Percentiles rank a stretch among this genome's conserved stretches.
phyloP scores from a whole-genome alignment of 2,113 vertebrate genomes.

The Chaetodon auriga region DNA sequence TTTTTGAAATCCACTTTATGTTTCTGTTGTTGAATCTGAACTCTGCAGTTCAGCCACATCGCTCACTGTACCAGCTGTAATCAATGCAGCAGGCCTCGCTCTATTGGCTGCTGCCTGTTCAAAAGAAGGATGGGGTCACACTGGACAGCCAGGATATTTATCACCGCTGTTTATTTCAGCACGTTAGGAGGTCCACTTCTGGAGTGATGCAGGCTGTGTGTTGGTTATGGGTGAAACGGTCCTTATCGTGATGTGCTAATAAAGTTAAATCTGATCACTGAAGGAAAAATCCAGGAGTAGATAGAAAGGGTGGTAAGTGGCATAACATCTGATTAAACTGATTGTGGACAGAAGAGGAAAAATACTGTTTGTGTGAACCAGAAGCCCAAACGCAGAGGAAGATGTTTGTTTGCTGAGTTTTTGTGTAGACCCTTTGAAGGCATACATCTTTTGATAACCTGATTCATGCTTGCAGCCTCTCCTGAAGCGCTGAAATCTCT shows the following conservation, averaged over 20 bases:
- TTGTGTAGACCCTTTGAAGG: no score
- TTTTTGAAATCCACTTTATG: neutral
- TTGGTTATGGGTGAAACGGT: neutral
- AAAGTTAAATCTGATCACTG: neutral
- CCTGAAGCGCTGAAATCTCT: neutral
- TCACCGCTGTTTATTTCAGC: conserved; percentile 53
- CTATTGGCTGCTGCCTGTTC: conserved; percentile 61
- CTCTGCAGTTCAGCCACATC: neutral
- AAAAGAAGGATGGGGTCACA: conserved; percentile 59
- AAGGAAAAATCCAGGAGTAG: neutral
- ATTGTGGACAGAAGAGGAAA: no score
- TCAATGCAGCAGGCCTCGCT: conserved; percentile 48
- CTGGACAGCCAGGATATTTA: conserved; percentile 54
- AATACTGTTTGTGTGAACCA: no score
- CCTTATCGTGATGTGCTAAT: neutral
- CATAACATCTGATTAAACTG: neutral
- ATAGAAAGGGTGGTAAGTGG: neutral
- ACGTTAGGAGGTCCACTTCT: conserved; percentile 16
- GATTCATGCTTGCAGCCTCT: neutral
- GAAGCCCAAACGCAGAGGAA: no score
- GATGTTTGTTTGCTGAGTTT: no score
- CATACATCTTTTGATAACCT: no score
- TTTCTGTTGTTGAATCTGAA: neutral
- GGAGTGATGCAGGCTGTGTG: neutral
- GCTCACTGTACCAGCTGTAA: conserved; percentile 44